A percentile compares a stretch with the other conserved stretches of the same genome.
These are phyloP conservation scores for Pagetopsis macropterus DNA, from an alignment of 2,797 vertebrate species.

Conservation along the genomic window DNA sequence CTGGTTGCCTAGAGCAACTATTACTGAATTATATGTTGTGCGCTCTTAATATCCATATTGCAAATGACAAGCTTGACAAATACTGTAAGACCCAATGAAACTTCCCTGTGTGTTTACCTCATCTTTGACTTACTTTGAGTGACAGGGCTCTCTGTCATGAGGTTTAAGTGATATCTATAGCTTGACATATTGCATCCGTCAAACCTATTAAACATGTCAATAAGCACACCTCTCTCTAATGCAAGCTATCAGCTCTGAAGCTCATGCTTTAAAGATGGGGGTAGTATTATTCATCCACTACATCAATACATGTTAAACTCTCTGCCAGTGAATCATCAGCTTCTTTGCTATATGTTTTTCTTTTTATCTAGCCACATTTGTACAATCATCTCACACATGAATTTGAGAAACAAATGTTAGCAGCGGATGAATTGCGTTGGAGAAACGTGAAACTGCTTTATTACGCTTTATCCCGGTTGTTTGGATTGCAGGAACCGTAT, in stretches of 20 bases:
- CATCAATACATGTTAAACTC: background rate
- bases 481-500: no score
- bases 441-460: no score
- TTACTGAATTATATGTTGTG: constrained; percentile 17
- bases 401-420: no score
- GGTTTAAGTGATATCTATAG: constrained; percentile 22
- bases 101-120: constrained; percentile 29
- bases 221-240: constrained; percentile 9
- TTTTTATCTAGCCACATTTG: background rate
- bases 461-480: no score
- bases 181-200: constrained; percentile 26
- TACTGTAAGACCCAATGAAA: constrained; percentile 17
- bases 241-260: background rate
- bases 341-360: background rate
- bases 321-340: constrained; percentile 13
- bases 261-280: background rate
- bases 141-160: constrained; percentile 30
- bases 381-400: no score
- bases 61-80: constrained; percentile 8
- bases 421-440: no score
- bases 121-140: constrained; percentile 29
- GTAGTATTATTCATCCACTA: background rate
- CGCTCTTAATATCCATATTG: constrained; percentile 23
- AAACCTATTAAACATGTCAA: constrained; percentile 27
- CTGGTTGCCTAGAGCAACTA: background rate